Base-by-base conservation (phyloP, 2,113 vertebrate species). In the Saimiri boliviensis region DNA sequence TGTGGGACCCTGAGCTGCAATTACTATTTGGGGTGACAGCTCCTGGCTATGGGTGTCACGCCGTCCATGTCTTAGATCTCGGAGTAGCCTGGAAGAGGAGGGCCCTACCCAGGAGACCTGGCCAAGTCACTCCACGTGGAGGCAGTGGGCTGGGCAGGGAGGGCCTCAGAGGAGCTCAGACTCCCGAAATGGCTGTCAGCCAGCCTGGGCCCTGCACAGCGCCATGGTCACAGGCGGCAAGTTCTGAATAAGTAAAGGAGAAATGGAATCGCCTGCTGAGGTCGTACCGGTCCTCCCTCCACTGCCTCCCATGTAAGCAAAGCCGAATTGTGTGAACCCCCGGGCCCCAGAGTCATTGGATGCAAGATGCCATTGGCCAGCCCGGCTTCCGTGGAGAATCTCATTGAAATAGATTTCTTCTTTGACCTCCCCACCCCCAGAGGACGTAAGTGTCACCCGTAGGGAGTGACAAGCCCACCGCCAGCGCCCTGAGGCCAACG, bases 161-260 rank as follows among this genome's bases (percentile, higher is more conserved):
- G 9, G 71, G 70, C 80, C n/a, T 11, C 2, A 0, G 4, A 30
- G 74, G 42, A 70, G 32, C 74, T n/a, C 42, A 17, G 76, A 17
- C 68, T 77, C n/a, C 68, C 0, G 52, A 74, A 47, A n/a, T 86
- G 66, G 94, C 93, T 63, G 74, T 89, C 60, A 11, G 87, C 70
- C 80, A 82, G 88, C 47, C 5, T 2, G 49, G 60, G n/a, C n/a
- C 10, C 2, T 1, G 7, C 71, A 9, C 8, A 17, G 70, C 3
- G 11, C 66, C 20, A 2, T 27, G 84, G 56, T n/a, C 89, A 32
- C 94, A 12, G 89, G 63, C n/a, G 86, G 81, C 54, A 93, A 76
- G 60, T 81, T 86, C 71, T 87, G 45, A 96, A 83, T 81, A 63
- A 76, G 73, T 73, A 70, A 89, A 60, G 79, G 56, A 73, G 74